Evolutionary conservation across 2,113 vertebrate species (phyloP).

Genomic region (Heptranchias perlo): DNA sequence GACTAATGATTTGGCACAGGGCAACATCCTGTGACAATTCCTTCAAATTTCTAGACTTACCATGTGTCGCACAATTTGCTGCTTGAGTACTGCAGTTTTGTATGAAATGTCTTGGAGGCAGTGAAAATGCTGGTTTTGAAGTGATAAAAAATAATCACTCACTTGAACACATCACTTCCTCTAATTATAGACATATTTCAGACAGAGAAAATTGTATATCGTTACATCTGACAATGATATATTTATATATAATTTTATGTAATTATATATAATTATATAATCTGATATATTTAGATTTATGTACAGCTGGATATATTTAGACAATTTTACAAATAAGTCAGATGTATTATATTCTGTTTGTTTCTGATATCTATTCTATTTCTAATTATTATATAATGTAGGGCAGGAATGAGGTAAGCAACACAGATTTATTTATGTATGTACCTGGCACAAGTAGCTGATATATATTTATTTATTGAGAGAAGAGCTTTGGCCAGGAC

Average conservation of each 20-base stretch:
- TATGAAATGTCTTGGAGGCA: neutral
- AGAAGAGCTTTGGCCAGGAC: neutral
- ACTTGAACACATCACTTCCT: neutral
- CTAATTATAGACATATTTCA: neutral
- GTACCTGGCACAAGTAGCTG: neutral
- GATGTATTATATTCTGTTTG: neutral
- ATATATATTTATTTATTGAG: neutral
- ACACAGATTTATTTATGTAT: neutral
- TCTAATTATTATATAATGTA: neutral
- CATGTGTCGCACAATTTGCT: neutral
- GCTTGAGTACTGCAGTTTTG: neutral
- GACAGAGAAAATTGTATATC: neutral
- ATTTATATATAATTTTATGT: neutral
- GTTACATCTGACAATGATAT: neutral
- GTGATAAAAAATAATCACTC: slow-evolving; percentile 1
- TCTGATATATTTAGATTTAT: neutral
- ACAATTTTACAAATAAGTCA: neutral
- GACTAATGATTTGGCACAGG: neutral
- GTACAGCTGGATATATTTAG: slow-evolving; percentile 10
- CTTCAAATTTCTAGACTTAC: neutral
- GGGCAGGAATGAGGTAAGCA: neutral
- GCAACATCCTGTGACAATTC: neutral
- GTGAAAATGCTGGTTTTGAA: neutral
- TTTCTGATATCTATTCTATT: neutral
- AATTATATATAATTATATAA: neutral